Evolutionary conservation across 1,140 invertebrate species (phyloP).

Genomic region (Lucilia sericata): DNA sequence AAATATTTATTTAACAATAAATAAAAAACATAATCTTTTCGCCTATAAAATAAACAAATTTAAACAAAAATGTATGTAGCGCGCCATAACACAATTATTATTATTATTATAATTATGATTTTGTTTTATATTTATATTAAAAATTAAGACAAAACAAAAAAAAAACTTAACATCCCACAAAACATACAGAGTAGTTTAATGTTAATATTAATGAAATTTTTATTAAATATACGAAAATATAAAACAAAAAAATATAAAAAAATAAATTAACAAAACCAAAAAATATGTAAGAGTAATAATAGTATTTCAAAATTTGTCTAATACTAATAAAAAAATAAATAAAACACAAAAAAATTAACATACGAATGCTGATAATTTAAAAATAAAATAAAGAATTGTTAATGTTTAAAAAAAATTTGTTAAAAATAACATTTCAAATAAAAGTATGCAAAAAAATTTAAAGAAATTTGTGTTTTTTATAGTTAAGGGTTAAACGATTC

Average conservation of each 20-base stretch:
- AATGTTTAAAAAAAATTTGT: slow-evolving; percentile 53
- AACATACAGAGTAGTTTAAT: slow-evolving; percentile 42
- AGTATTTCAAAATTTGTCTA: slow-evolving; percentile 47
- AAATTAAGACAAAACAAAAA: slow-evolving; percentile 22
- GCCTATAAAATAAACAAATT: neutral
- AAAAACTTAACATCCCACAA: slow-evolving; percentile 32
- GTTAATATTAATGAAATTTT: slow-evolving; percentile 45
- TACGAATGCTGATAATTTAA: slow-evolving; percentile 44
- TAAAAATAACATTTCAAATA: slow-evolving; percentile 51
- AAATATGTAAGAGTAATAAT: slow-evolving; percentile 43
- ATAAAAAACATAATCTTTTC: neutral
- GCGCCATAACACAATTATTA: too few relatives aligned
- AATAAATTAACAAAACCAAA: slow-evolving; percentile 31
- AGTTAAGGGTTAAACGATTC: neutral
- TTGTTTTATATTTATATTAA: neutral
- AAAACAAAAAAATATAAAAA: neutral
- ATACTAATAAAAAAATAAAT: slow-evolving; percentile 39
- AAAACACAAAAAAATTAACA: slow-evolving; percentile 45
- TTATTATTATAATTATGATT: slow-evolving; percentile 10
- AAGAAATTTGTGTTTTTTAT: slow-evolving; percentile 28
- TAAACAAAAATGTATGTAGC: slow-evolving; percentile 34
- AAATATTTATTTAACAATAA: neutral
- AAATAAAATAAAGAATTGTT: slow-evolving; percentile 49
- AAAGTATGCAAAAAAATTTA: slow-evolving; percentile 47
- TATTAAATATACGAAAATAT: slow-evolving; percentile 45